Evolutionary conservation across 2,113 vertebrate species (phyloP).

Genomic region (Brevimyrus niger): DNA sequence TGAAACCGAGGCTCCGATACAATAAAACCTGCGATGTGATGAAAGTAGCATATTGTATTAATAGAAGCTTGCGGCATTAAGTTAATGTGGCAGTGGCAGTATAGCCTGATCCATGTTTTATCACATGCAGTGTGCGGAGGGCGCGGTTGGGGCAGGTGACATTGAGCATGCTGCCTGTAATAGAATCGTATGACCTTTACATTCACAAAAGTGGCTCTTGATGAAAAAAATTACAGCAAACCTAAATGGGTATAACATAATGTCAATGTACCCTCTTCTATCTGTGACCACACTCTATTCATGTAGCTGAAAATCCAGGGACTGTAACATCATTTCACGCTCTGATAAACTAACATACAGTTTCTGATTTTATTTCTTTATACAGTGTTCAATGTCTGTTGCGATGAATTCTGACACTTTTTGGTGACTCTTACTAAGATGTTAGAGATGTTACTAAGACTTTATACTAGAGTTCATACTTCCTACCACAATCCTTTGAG

Average conservation of each 20-base stretch:
- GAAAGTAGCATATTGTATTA: not conserved
- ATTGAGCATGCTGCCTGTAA: not conserved
- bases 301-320: conserved; percentile 8
- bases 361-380: conserved; percentile 11
- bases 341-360: conserved; percentile 1
- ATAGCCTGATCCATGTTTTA: not conserved
- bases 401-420: not conserved
- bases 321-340: conserved; percentile 14
- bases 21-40: not conserved
- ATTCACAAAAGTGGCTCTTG: not conserved
- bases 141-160: not conserved
- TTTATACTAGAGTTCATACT: not conserved
- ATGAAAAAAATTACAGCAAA: not conserved
- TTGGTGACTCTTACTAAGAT: not conserved
- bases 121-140: not conserved
- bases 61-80: not conserved
- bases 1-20: not conserved
- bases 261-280: not conserved
- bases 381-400: not conserved
- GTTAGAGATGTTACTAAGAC: too few relatives aligned
- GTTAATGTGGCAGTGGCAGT: conserved; percentile 6
- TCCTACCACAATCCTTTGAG: not conserved
- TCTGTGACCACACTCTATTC: not conserved
- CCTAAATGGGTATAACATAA: not conserved
- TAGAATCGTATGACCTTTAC: not conserved